phyloP scores from a whole-genome alignment of 2,113 vertebrate species.

The Oncorhynchus masou region DNA sequence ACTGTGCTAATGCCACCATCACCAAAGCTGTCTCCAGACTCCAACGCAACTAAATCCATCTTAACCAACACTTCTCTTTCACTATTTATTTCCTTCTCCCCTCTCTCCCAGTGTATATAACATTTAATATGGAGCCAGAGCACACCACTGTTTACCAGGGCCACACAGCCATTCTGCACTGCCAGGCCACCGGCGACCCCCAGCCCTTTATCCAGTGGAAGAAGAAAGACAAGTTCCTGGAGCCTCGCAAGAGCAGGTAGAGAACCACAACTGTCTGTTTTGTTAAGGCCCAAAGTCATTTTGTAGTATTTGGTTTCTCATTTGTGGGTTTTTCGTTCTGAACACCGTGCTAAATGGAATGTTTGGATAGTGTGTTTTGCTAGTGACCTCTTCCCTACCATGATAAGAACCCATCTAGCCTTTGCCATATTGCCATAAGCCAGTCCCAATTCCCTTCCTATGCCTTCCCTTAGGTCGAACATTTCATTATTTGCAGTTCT shows the following conservation, averaged over 20 bases:
- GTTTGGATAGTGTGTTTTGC: too few relatives aligned
- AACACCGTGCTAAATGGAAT: too few relatives aligned
- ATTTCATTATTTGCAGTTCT: too few relatives aligned
- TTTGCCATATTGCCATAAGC: too few relatives aligned
- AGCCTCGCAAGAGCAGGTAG: constrained; percentile 78
- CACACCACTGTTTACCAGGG: constrained; percentile 85
- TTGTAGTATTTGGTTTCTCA: not conserved
- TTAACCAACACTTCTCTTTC: too few relatives aligned
- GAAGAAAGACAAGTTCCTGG: constrained; percentile 82
- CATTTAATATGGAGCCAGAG: constrained; percentile 83
- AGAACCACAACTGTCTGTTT: not conserved
- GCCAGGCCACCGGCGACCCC: constrained; percentile 85
- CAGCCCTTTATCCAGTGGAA: constrained; percentile 85
- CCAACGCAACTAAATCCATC: too few relatives aligned
- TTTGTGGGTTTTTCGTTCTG: not conserved
- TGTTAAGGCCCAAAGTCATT: not conserved
- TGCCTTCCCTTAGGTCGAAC: too few relatives aligned
- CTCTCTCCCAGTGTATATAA: constrained; percentile 74
- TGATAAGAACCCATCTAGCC: too few relatives aligned
- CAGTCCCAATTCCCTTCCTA: too few relatives aligned
- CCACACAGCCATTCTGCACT: constrained; percentile 85
- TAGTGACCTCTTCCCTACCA: too few relatives aligned
- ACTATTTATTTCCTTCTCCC: not conserved
- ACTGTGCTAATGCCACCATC: too few relatives aligned
- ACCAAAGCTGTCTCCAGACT: too few relatives aligned